These are phyloP conservation scores for Gisinianus flammeolus DNA, from an alignment of 2,888 invertebrate species.

Conservation along the genomic window DNA sequence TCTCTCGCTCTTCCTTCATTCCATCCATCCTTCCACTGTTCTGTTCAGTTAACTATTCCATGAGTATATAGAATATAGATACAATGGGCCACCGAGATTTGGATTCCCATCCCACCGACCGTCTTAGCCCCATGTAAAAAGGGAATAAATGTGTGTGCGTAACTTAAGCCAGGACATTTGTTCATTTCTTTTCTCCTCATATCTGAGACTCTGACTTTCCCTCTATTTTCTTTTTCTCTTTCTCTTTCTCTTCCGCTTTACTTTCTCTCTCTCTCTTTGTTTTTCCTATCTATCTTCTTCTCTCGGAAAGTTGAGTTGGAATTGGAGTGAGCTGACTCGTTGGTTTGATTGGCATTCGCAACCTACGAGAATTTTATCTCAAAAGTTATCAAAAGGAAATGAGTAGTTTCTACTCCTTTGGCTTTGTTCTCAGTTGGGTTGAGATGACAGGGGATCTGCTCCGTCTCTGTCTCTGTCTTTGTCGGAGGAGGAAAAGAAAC, in stretches of 20 bases:
- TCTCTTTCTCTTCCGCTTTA: neutral
- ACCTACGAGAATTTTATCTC: slow-evolving; percentile 30
- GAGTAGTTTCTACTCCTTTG: slow-evolving; percentile 26
- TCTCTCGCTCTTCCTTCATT: neutral
- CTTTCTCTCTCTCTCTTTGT: neutral
- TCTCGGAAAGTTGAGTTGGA: neutral
- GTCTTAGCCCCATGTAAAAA: too few relatives aligned
- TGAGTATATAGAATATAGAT: too few relatives aligned
- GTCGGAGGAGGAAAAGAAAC: neutral
- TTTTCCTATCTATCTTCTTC: neutral
- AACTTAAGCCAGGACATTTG: slow-evolving; percentile 17
- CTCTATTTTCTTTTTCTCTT: neutral
- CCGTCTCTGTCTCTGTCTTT: too few relatives aligned
- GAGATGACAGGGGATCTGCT: neutral
- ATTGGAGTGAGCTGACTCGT: slow-evolving; percentile 6
- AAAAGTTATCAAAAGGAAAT: slow-evolving; percentile 35
- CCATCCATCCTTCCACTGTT: neutral
- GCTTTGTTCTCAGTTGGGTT: neutral
- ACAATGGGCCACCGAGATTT: too few relatives aligned
- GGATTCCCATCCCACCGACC: too few relatives aligned
- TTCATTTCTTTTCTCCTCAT: slow-evolving; percentile 1
- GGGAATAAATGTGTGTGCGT: neutral
- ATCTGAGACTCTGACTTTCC: neutral
- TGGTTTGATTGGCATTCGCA: slow-evolving; percentile 33
- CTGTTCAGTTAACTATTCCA: neutral